Evolutionary conservation across 2,888 invertebrate species (phyloP).

Genomic region (Oligia strigilis): DNA sequence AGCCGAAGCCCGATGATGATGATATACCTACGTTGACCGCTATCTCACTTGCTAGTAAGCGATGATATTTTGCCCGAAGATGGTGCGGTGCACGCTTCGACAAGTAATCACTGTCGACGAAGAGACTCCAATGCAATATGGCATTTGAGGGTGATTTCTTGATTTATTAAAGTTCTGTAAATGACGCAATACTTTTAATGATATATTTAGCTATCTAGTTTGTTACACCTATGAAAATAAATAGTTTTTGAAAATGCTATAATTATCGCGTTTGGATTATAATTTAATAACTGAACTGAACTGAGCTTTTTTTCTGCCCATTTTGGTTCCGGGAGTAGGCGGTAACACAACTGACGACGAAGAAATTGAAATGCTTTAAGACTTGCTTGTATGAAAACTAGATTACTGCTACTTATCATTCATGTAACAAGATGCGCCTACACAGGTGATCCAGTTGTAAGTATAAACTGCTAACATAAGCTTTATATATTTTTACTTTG

Average conservation of each 20-base stretch:
- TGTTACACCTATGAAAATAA: not conserved
- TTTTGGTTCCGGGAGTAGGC: slow-evolving; percentile 2
- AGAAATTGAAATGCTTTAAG: slow-evolving; percentile 30
- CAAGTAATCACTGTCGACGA: not conserved
- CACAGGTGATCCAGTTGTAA: slow-evolving; percentile 39
- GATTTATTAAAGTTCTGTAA: not conserved
- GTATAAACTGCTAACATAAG: slow-evolving; percentile 14
- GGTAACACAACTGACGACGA: not conserved
- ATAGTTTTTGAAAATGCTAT: not conserved
- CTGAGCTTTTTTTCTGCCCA: too few species aligned
- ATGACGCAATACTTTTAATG: not conserved
- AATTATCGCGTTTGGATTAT: not conserved
- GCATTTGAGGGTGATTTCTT: not conserved
- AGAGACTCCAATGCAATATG: not conserved
- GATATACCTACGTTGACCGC: not conserved
- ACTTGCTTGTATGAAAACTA: slow-evolving; percentile 40
- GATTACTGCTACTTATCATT: slow-evolving; percentile 50
- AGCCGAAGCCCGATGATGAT: too few species aligned
- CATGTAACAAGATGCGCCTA: slow-evolving; percentile 51
- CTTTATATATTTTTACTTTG: not conserved
- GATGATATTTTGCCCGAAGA: not conserved
- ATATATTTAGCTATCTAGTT: not conserved
- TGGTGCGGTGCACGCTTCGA: not conserved
- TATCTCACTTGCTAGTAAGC: not conserved
- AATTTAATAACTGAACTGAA: not conserved